Percentiles rank a stretch among this genome's conserved stretches.
phyloP scores from a whole-genome alignment of 2,888 invertebrate species.

The Chymomyza fuscimana region DNA sequence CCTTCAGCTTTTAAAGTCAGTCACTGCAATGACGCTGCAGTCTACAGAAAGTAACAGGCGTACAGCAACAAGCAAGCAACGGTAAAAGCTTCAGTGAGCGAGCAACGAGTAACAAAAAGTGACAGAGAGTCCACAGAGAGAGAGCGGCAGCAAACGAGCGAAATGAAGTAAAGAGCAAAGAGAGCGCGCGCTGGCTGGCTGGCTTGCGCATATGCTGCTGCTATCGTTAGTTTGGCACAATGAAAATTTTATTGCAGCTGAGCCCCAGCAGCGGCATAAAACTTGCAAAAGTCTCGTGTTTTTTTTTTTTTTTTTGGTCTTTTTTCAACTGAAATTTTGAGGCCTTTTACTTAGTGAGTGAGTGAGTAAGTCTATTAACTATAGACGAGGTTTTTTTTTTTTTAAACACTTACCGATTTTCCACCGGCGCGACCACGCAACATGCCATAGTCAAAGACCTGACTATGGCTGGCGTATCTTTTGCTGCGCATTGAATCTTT shows the following conservation, averaged over 20 bases:
- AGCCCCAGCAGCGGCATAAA: background rate
- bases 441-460: background rate
- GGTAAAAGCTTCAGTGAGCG: constrained; percentile 12
- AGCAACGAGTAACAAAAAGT: background rate
- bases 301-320: constrained; percentile 19
- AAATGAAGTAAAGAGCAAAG: background rate
- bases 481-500: constrained; percentile 58
- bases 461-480: constrained; percentile 60
- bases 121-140: constrained; percentile 5
- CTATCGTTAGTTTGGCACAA: constrained; percentile 22
- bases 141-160: constrained; percentile 17
- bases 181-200: constrained; percentile 19
- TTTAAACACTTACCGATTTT: constrained; percentile 43
- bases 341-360: background rate
- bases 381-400: background rate
- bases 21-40: constrained; percentile 77
- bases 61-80: constrained; percentile 47
- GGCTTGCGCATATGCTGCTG: constrained; percentile 59
- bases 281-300: constrained; percentile 14
- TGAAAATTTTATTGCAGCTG: constrained; percentile 8
- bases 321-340: too few species aligned
- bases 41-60: constrained; percentile 75
- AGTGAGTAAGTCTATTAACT: background rate
- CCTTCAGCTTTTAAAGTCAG: constrained; percentile 9
- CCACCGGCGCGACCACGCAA: constrained; percentile 45